Conservation (phyloP, 2,888 invertebrate species). For the Graphium colonna region DNA sequence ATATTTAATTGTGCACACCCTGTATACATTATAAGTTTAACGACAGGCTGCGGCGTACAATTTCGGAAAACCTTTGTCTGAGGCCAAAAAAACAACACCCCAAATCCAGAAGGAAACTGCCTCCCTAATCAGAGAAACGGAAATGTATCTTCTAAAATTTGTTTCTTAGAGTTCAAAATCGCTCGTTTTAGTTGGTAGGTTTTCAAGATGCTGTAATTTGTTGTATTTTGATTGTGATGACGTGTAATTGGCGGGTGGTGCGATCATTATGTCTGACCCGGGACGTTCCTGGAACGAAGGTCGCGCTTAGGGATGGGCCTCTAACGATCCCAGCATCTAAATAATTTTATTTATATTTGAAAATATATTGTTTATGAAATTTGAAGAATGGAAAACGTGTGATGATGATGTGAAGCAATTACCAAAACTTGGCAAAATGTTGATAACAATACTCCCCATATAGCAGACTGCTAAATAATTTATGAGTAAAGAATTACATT, state of each 20-base stretch:
- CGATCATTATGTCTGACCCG: slow-evolving; percentile 57
- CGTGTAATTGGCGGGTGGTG: slow-evolving; percentile 60
- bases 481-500: too few species aligned
- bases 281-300: slow-evolving; percentile 57
- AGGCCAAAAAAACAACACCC: not conserved
- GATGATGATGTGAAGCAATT: too few species aligned
- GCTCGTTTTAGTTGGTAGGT: slow-evolving; percentile 7
- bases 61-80: slow-evolving; percentile 21
- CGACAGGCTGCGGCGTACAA: slow-evolving; percentile 41
- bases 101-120: slow-evolving; percentile 9
- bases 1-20: slow-evolving; percentile 69
- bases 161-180: slow-evolving; percentile 14
- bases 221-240: slow-evolving; percentile 70
- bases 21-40: slow-evolving; percentile 51
- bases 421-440: too few species aligned
- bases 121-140: too few species aligned
- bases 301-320: slow-evolving; percentile 26
- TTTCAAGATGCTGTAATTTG: slow-evolving; percentile 49
- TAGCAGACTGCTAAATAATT: too few species aligned
- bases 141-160: too few species aligned
- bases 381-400: too few species aligned
- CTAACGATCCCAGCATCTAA: too few species aligned
- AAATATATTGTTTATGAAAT: not conserved
- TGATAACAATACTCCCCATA: too few species aligned
- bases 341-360: not conserved